Conservation (phyloP, 2,113 vertebrate genomes). For the Myiagra hebetior region DNA sequence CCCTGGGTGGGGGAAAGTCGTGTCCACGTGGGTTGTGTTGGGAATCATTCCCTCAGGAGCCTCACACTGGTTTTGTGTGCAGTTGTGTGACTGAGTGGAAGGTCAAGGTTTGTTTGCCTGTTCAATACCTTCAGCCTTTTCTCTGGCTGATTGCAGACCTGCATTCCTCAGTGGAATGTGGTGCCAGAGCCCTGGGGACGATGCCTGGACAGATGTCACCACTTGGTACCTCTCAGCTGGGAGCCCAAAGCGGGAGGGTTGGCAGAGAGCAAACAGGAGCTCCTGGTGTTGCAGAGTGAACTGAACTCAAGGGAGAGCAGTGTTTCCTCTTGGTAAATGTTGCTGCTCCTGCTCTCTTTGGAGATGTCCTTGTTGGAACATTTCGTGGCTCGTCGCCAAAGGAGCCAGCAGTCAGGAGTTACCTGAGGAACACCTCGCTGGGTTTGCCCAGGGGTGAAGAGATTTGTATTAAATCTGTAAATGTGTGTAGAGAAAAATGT, state of each 20-base stretch:
- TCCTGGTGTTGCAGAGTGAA: not conserved
- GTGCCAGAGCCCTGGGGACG: not conserved
- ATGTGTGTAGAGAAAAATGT: not conserved
- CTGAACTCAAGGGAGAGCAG: not conserved
- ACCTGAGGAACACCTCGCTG: not conserved
- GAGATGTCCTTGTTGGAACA: not conserved
- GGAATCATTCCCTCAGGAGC: not conserved
- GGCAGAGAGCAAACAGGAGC: not conserved
- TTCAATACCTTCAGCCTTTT: not conserved
- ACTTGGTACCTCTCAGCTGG: not conserved
- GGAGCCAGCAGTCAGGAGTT: not conserved
- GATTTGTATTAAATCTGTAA: not conserved
- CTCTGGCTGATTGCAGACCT: not conserved
- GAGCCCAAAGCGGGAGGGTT: not conserved
- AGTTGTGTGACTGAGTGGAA: not conserved
- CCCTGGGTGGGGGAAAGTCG: fast-evolving
- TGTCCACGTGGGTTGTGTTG: fast-evolving
- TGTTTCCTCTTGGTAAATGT: not conserved
- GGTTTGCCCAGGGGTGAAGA: not conserved
- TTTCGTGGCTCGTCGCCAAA: fast-evolving
- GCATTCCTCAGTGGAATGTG: fast-evolving
- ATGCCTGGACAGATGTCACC: not conserved
- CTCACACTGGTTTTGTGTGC: fast-evolving
- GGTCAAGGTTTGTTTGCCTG: not conserved
- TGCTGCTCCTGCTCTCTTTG: not conserved